These are phyloP conservation scores for Drosophila neotestacea DNA, from an alignment of 2,888 invertebrate genomes.

Conservation along the genomic window DNA sequence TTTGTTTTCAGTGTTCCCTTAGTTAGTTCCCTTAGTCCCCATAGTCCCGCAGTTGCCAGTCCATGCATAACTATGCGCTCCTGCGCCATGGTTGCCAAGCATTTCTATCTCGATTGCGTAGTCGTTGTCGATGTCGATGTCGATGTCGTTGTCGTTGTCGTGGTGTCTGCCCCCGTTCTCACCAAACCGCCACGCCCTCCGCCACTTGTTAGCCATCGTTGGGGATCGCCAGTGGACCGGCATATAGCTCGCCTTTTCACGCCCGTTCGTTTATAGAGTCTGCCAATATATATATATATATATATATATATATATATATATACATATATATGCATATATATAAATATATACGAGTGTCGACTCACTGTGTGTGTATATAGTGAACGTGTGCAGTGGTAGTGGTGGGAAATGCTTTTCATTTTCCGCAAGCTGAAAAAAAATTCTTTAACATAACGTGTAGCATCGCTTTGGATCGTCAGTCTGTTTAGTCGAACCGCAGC, in stretches of 20 bases:
- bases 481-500: slow-evolving; percentile 86
- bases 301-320: slow-evolving; percentile 9
- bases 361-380: slow-evolving; percentile 15
- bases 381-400: slow-evolving; percentile 41
- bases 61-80: slow-evolving; percentile 49
- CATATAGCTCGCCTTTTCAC: slow-evolving; percentile 62
- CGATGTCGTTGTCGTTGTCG: slow-evolving; percentile 2
- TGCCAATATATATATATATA: slow-evolving; percentile 19
- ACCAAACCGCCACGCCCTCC: slow-evolving; percentile 27
- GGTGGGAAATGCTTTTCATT: slow-evolving; percentile 78
- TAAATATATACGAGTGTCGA: slow-evolving; percentile 6
- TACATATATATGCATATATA: slow-evolving; percentile 14
- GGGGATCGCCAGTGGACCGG: slow-evolving; percentile 41
- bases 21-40: neutral
- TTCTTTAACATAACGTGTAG: slow-evolving; percentile 85
- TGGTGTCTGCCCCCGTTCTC: neutral
- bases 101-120: slow-evolving; percentile 57
- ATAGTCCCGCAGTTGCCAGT: slow-evolving; percentile 7
- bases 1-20: neutral
- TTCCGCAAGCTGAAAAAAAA: slow-evolving; percentile 81
- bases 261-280: slow-evolving; percentile 40
- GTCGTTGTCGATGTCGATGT: slow-evolving; percentile 25
- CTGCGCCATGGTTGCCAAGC: slow-evolving; percentile 50
- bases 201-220: slow-evolving; percentile 49
- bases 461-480: slow-evolving; percentile 85